Percentiles rank a stretch among this genome's conserved stretches.
phyloP scores from a whole-genome alignment of 1,140 invertebrate genomes.

The Ladona fulva region DNA sequence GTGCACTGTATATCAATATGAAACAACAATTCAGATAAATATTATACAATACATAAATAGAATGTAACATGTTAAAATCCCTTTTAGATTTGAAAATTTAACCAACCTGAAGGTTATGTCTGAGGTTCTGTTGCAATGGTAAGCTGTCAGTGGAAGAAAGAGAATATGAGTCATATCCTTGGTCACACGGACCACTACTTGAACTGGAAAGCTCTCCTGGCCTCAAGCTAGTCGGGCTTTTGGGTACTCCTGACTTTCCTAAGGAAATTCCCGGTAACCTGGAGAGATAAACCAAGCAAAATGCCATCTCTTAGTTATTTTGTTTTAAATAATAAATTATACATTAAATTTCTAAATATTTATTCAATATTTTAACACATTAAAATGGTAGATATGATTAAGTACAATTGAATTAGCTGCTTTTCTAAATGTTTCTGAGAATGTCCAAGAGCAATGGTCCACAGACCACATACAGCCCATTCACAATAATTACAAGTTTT shows the following conservation, averaged over 20 bases:
- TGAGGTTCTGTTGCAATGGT: constrained; percentile 55
- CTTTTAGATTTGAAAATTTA: not conserved
- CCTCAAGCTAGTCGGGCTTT: constrained; percentile 57
- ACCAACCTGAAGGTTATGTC: constrained; percentile 61
- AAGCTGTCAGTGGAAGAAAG: constrained; percentile 79
- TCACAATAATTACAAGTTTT: too few relatives aligned
- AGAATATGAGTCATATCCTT: constrained; percentile 86
- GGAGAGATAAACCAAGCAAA: constrained; percentile 18
- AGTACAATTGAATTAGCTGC: too few relatives aligned
- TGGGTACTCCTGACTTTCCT: constrained; percentile 43
- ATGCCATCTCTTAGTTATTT: not conserved
- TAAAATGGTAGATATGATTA: too few relatives aligned
- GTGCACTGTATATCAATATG: too few relatives aligned
- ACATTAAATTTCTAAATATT: not conserved
- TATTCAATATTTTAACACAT: too few relatives aligned
- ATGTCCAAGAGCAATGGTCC: too few relatives aligned
- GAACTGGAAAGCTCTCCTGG: constrained; percentile 48
- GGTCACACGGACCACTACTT: constrained; percentile 60
- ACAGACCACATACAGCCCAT: too few relatives aligned
- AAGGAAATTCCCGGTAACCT: constrained; percentile 16
- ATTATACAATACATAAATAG: too few relatives aligned
- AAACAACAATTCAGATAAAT: too few relatives aligned
- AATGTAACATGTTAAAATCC: too few relatives aligned
- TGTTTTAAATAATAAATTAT: not conserved
- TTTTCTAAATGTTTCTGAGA: too few relatives aligned